A percentile compares a stretch with the other conserved stretches of the same genome.
phyloP scores from a whole-genome alignment of 1,140 invertebrate species.

The Druon quercuslanigerum region DNA sequence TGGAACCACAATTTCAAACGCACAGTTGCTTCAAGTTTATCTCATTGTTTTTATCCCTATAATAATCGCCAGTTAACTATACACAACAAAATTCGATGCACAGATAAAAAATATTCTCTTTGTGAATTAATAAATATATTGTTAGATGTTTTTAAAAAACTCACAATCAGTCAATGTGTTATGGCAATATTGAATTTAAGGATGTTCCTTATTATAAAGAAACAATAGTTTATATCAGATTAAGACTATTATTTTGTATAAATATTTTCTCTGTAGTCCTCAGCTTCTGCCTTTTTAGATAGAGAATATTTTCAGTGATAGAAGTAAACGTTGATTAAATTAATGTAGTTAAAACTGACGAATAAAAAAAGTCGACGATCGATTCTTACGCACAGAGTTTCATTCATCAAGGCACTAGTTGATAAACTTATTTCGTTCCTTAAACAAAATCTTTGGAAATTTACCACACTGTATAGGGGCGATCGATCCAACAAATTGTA shows the following conservation, averaged over 20 bases:
- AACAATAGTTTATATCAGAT: neutral
- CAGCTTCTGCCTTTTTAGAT: neutral
- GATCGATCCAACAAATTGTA: constrained; percentile 28
- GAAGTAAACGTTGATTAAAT: neutral
- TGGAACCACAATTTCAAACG: constrained; percentile 11
- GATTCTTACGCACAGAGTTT: neutral
- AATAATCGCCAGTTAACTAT: constrained; percentile 9
- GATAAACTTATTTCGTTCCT: constrained; percentile 22
- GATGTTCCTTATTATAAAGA: neutral
- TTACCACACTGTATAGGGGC: constrained; percentile 9
- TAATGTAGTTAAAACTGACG: neutral
- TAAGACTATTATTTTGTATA: no score
- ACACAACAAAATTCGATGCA: neutral
- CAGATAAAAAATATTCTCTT: neutral
- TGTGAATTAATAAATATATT: constrained; percentile 2
- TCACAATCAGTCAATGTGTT: neutral
- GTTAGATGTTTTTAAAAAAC: neutral
- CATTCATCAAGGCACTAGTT: constrained; percentile 26
- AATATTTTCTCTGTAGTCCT: neutral
- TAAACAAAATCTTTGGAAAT: constrained; percentile 24
- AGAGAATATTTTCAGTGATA: neutral
- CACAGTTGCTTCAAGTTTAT: constrained; percentile 15
- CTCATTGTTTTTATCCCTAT: constrained; percentile 3
- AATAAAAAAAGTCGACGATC: neutral
- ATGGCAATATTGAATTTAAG: neutral